Evolutionary conservation across 2,797 vertebrate genomes (phyloP), one percentile per base, ranked within the genome.

Genomic region (Phalanger gymnotis): DNA sequence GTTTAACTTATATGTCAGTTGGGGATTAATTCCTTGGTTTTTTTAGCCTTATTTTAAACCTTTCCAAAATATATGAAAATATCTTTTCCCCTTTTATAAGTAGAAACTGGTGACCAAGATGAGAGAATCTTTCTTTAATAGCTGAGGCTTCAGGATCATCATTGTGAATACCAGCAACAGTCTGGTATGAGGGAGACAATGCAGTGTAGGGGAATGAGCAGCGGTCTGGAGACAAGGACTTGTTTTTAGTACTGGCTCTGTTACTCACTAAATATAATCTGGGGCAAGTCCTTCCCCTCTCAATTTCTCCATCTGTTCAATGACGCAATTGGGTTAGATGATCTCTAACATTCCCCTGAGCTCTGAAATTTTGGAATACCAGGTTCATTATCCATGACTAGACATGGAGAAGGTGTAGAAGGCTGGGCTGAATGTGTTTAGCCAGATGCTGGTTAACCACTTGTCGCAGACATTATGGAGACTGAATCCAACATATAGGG

Each of bases 21-120:
- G 52, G 31, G 89, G 73, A 34, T 96, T 95, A 96, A 97, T 1
- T 81, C 13, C 90, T 91, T 96, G 27, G n/a, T 89, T 95, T 96
- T 52, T 91, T 92, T 22, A n/a, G 25, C 40, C 73, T 47, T 81
- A 81, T 81, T 81, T 81, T 94, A 95, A 93, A 91, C 1, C 93
- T 95, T 95, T 54, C 56, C 92, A 91, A 95, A 96, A 96, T 0
- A 61, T 90, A 6, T 34, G 19, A 95, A 91, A 91, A 1, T 4
- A 94, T 53, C 58, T 95, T 47, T 94, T 58, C 40, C 28, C 7
- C 16, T 47, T 90, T n/a, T 91, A 5, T 91, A 95, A 93, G 22
- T 94, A 93, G 57, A 94, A n/a, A 95, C 92, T 52, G 31, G 0
- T 81, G 54, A 93, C 54, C 7, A 87, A 6, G 95, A 96, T 91